Evolutionary conservation across 2,888 invertebrate genomes (phyloP), one percentile per base, ranked within the genome.

Genomic region (Microplitis manilae): DNA sequence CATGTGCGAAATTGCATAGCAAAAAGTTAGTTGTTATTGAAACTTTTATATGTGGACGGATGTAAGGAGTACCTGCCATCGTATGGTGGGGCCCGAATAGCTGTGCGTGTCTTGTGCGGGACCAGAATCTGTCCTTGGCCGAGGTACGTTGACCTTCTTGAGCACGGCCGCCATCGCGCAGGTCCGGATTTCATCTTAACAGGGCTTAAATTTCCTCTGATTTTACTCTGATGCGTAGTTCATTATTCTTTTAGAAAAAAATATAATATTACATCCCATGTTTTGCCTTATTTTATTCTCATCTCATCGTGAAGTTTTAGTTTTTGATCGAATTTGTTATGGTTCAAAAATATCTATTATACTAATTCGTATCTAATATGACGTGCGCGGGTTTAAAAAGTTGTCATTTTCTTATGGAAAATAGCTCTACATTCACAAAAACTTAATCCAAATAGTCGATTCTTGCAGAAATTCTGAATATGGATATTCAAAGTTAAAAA

Each of bases 91-190:
- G 73, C 75, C 74, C 79, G 77, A 74, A 76, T 78, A 65, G 65
- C 68, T 15, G 67, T 64, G 72, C 71, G 39, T 67, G 50, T 75
- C 68, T 78, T 84, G 83, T 83, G 83, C 82, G 86, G 80, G 84
- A 83, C 88, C 88, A 88, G 88, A 88, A 88, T 88, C 87, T 88
- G 89, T 89, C 89, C 89, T 89, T 89, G 89, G 86, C 84, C 84
- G 84, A 85, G 87, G 87, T 87, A 86, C 88, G 87, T 89, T 89
- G 89, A 89, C 89, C 89, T 86, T 87, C 85, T 82, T 80, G 75
- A 77, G 82, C 83, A 83, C 82, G 79, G 86, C 84, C 80, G 83
- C 82, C 82, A 84, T 84, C 82, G 81, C 80, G 78, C 79, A 79
- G 79, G 77, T 75, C 80, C 77, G 72, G 77, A 75, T 73, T 75